Evolutionary conservation across 1,140 invertebrate species (phyloP).

Genomic region (Pentalonia nigronervosa): DNA sequence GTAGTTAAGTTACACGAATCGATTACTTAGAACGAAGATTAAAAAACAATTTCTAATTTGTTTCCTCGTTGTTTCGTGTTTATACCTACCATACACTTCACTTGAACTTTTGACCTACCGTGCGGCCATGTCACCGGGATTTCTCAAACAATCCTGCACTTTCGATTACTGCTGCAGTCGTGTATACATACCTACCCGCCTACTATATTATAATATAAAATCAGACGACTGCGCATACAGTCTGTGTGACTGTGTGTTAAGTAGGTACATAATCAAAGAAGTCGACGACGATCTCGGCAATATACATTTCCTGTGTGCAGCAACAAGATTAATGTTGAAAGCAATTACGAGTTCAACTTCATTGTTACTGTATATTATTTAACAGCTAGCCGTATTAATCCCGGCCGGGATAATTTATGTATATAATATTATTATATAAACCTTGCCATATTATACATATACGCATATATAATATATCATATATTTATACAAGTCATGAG

Average conservation of each 20-base stretch:
- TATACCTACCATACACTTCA: neutral
- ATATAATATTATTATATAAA: neutral
- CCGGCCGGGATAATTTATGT: neutral
- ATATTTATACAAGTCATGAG: neutral
- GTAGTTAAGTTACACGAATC: conserved; percentile 17
- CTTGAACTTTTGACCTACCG: conserved; percentile 29
- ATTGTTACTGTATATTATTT: conserved; percentile 14
- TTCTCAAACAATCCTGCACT: conserved; percentile 2
- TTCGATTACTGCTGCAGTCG: neutral
- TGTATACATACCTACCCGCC: neutral
- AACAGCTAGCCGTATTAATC: neutral
- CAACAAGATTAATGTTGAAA: conserved; percentile 13
- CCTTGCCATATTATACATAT: too few species aligned
- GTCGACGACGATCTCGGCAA: neutral
- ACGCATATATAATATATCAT: too few species aligned
- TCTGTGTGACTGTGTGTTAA: neutral
- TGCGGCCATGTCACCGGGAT: neutral
- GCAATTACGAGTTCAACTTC: conserved; percentile 19
- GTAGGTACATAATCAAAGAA: neutral
- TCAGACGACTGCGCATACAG: neutral
- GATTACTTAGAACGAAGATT: conserved; percentile 24
- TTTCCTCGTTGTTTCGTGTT: neutral
- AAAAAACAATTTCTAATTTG: conserved; percentile 38
- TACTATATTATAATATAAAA: neutral
- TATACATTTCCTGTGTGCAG: neutral